Base-by-base conservation (phyloP, 2,888 invertebrate species). In the Erannis defoliaria region DNA sequence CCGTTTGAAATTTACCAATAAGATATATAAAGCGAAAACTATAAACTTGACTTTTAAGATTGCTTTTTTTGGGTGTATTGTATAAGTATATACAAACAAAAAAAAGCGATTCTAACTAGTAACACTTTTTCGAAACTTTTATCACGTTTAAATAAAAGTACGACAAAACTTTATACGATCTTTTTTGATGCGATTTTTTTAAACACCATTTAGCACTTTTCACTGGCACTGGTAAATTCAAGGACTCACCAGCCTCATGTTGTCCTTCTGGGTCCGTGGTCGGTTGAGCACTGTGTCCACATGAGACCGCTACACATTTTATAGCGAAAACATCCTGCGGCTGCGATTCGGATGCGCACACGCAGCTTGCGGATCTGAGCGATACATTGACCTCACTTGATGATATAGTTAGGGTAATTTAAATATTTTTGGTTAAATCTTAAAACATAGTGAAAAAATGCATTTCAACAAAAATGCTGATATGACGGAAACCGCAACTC, bases 181-280 rank as follows among this genome's bases (percentile, higher is more conserved):
- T 23, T 6, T 21, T n/a, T 10, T n/a, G 16, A 37, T 16, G 6
- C 4, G 14, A 29, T 43, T 49, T 50, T 29, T 48, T 49, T 31
- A 9, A 2, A 16, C 29, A 55, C 21, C 42, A 29, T 38, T 37
- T 14, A 45, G 62, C 54, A 55, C 23, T 57, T 61, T 61, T 55
- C 81, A 79, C 78, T 75, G 69, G 60, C 78, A 82, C 81, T 66
- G 37, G 14, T 37, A 55, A 49, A 69, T 71, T 74, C 69, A 90
- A 90, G 92, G 90, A 91, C 93, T 93, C 87, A 93, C 93, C 93
- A 89, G 84, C 81, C 84, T 92, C 92, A 92, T 92, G 70, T 84
- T 84, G 89, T 92, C 91, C 90, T 92, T 89, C 88, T 86, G 77
- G 76, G 77, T 73, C 78, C 79, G 82, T 81, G 82, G 74, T 82